Conservation (phyloP, 2,888 invertebrate genomes). For the Anaspis maculata region DNA sequence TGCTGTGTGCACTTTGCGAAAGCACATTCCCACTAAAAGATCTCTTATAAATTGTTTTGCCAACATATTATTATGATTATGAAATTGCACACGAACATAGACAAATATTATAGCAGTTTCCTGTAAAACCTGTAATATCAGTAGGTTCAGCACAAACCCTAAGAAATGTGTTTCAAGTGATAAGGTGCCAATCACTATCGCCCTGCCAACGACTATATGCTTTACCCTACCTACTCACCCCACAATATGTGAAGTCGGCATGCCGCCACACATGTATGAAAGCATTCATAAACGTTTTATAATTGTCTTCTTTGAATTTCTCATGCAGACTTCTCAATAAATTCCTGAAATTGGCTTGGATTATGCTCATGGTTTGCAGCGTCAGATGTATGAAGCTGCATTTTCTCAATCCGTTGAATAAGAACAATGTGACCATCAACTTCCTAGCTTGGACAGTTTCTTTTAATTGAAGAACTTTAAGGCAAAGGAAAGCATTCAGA, state of each 20-base stretch:
- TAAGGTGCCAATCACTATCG: too few species aligned
- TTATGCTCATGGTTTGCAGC: conserved; percentile 2
- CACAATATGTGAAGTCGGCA: conserved; percentile 1
- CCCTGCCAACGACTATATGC: conserved; percentile 1
- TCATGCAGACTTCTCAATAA: conserved; percentile 7
- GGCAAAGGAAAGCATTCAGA: conserved; percentile 6
- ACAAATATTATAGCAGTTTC: too few species aligned
- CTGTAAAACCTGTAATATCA: too few species aligned
- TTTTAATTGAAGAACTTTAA: conserved; percentile 6
- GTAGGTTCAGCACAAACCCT: too few species aligned
- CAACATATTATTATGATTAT: too few species aligned
- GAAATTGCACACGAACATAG: too few species aligned
- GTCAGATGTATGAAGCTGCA: conserved; percentile 5
- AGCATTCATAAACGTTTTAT: conserved; percentile 11
- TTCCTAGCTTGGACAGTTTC: conserved; percentile 5
- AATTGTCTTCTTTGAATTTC: conserved; percentile 10
- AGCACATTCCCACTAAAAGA: too few species aligned
- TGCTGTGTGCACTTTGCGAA: too few species aligned
- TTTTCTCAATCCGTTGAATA: conserved; percentile 11
- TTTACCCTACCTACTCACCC: too few species aligned
- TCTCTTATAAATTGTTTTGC: too few species aligned
- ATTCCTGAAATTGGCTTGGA: conserved; percentile 9
- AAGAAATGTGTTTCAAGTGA: too few species aligned
- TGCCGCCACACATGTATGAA: conserved; percentile 10
- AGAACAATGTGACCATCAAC: conserved; percentile 4